Evolutionary conservation across 2,113 vertebrate species (phyloP).

Genomic region (Lepus timidus): DNA sequence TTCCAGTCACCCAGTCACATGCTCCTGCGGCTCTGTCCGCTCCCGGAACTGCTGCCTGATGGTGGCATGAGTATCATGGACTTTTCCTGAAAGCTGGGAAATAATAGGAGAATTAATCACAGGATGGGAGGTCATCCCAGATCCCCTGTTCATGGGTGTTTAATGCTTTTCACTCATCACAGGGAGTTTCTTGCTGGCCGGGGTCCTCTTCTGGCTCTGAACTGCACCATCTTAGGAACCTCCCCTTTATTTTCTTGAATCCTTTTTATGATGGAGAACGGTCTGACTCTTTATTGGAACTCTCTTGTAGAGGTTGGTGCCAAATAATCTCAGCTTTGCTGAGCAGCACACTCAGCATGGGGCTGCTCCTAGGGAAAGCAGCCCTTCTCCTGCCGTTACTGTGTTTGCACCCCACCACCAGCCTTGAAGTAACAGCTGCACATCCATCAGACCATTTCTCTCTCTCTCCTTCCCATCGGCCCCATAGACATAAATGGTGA

Average conservation of each 20-base stretch:
- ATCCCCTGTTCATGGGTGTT: background rate
- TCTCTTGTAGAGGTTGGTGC: background rate
- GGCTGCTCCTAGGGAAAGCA: background rate
- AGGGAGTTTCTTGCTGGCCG: background rate
- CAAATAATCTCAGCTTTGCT: background rate
- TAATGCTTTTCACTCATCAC: background rate
- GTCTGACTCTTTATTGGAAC: background rate
- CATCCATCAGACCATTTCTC: background rate
- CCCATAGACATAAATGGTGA: background rate
- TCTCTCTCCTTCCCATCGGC: background rate
- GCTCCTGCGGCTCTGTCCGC: background rate
- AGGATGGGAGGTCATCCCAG: background rate
- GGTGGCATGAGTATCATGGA: background rate
- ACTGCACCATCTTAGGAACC: background rate
- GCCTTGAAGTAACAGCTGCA: constrained; percentile 21
- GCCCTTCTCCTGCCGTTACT: background rate
- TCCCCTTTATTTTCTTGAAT: background rate
- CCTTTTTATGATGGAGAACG: background rate
- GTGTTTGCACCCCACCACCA: too few relatives aligned
- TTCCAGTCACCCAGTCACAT: background rate
- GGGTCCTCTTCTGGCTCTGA: background rate
- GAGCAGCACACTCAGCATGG: background rate
- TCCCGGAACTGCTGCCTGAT: background rate
- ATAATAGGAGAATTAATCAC: background rate
- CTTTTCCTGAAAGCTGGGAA: background rate